These are phyloP conservation scores for Stylophora pistillata DNA, from an alignment of 64 coral and sea anemone species.

Conservation along the genomic window DNA sequence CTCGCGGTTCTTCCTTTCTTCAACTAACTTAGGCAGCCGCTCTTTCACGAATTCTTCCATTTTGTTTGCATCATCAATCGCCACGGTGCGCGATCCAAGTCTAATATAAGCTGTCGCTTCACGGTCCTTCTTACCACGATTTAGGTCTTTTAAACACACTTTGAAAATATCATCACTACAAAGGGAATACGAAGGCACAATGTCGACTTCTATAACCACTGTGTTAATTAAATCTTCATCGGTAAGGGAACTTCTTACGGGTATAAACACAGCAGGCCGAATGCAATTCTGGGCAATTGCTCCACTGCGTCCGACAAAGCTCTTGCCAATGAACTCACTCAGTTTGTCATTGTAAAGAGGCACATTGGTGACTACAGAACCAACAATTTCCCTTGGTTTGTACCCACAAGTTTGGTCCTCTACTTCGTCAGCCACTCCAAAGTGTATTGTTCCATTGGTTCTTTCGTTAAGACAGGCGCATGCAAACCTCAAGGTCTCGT, in stretches of 20 bases:
- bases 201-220: constrained; percentile 65
- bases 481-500: constrained; percentile 48
- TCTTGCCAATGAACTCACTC: constrained; percentile 56
- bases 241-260: background rate
- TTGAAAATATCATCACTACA: constrained; percentile 29
- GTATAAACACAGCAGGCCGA: constrained; percentile 51
- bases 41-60: background rate
- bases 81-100: constrained; percentile 23
- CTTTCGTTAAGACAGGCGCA: constrained; percentile 48
- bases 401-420: background rate
- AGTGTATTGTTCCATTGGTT: constrained; percentile 63
- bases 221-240: background rate
- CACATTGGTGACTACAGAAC: background rate
- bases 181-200: constrained; percentile 24
- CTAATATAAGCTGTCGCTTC: constrained; percentile 13
- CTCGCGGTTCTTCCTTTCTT: constrained; percentile 13
- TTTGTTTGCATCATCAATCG: background rate
- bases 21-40: constrained; percentile 12
- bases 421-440: constrained; percentile 50
- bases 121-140: background rate
- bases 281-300: constrained; percentile 54
- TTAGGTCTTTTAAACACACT: background rate
- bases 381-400: constrained; percentile 45
- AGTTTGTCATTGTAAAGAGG: constrained; percentile 27
- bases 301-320: constrained; percentile 29